A percentile compares a stretch with the other conserved stretches of the same genome.
Evolutionary conservation across 1,140 invertebrate species (phyloP).

Genomic region (Idris sp.): DNA sequence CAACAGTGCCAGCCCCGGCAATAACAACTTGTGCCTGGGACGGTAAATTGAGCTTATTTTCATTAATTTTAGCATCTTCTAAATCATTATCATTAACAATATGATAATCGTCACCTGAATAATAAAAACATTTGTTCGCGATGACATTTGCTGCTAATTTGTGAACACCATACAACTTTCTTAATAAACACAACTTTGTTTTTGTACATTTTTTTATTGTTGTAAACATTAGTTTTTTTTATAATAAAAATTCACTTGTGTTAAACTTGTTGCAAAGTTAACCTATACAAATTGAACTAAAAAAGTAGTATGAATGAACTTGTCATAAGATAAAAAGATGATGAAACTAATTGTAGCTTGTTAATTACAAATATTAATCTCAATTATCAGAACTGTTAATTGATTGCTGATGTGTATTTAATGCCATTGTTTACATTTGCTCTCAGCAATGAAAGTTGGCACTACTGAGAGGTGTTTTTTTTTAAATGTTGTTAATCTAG

Average conservation of each 20-base stretch:
- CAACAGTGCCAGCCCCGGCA: slow-evolving; percentile 83
- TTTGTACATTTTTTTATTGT: slow-evolving; percentile 31
- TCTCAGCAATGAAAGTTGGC: too few species aligned
- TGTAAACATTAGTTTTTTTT: slow-evolving; percentile 42
- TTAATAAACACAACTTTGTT: slow-evolving; percentile 17
- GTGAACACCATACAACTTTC: slow-evolving; percentile 12
- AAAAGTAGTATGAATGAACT: too few species aligned
- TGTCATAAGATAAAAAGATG: too few species aligned
- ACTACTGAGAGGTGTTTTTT: too few species aligned
- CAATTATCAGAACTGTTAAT: too few species aligned
- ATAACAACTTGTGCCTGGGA: slow-evolving; percentile 81
- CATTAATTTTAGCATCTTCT: slow-evolving; percentile 30
- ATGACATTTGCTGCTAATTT: background rate
- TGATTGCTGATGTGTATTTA: too few species aligned
- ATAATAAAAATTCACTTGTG: background rate
- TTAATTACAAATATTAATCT: too few species aligned
- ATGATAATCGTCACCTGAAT: background rate
- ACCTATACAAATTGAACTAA: too few species aligned
- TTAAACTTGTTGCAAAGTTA: slow-evolving; percentile 28
- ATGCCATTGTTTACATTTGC: too few species aligned
- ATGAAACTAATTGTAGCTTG: too few species aligned
- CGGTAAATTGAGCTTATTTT: slow-evolving; percentile 63
- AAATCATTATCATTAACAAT: slow-evolving; percentile 5
- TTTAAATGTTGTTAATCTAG: too few species aligned
- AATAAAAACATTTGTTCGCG: slow-evolving; percentile 14